These are phyloP conservation scores for Fistularia tabacaria DNA, from an alignment of 2,797 vertebrate genomes.

Conservation along the genomic window DNA sequence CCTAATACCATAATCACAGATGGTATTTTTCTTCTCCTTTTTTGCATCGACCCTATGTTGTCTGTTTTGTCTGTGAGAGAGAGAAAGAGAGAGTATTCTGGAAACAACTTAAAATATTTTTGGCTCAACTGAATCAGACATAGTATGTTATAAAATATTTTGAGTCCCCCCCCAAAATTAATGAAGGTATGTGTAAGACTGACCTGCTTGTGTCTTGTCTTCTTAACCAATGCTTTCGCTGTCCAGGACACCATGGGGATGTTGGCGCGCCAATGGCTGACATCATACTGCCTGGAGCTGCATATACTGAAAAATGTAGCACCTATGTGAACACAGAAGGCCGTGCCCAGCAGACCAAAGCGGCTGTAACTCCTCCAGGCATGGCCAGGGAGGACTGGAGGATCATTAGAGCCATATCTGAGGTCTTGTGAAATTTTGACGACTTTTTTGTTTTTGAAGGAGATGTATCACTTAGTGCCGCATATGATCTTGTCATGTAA, in stretches of 20 bases:
- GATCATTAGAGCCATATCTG: constrained; percentile 87
- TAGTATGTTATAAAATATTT: no score
- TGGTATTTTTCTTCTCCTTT: no score
- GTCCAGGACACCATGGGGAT: constrained; percentile 87
- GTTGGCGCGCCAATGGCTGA: constrained; percentile 87
- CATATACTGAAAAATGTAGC: constrained; percentile 87
- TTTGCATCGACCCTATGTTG: no score
- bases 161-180: no score
- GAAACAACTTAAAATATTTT: no score
- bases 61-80: no score
- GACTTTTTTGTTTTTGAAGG: neutral
- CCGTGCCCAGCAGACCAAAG: constrained; percentile 84
- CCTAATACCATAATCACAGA: no score
- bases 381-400: constrained; percentile 90
- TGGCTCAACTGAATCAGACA: no score
- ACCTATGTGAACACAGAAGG: constrained; percentile 91
- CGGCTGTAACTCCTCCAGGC: constrained; percentile 85
- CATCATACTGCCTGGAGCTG: constrained; percentile 87
- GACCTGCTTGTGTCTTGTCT: neutral
- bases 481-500: constrained; percentile 38
- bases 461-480: constrained; percentile 5
- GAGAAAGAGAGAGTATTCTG: no score
- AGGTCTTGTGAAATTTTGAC: constrained; percentile 67
- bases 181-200: neutral
- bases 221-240: constrained; percentile 10